Conservation (phyloP, 2,888 invertebrate genomes). For the Caenorhabditis sulstoni region DNA sequence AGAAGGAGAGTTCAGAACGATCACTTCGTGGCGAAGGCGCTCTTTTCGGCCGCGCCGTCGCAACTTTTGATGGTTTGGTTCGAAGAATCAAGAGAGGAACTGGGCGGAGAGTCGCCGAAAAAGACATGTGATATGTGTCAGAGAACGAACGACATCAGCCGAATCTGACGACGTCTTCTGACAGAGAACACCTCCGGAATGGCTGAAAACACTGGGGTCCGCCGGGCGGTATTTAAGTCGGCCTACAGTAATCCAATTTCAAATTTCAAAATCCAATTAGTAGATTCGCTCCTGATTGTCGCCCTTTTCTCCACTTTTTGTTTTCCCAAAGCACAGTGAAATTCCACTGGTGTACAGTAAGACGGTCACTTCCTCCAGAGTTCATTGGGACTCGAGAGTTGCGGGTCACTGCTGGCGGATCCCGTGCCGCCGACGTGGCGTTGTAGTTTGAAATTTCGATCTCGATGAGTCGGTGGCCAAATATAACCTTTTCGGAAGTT, state of each 20-base stretch:
- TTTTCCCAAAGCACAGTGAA: no score
- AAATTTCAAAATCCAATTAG: slow-evolving; percentile 5
- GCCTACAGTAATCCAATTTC: slow-evolving; percentile 35
- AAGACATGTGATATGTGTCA: slow-evolving; percentile 21
- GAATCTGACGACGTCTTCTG: no score
- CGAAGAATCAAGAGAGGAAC: slow-evolving; percentile 38
- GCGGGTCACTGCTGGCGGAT: background rate
- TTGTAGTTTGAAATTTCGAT: slow-evolving; percentile 53
- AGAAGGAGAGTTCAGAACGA: slow-evolving; percentile 31
- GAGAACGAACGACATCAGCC: background rate
- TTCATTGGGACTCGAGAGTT: no score
- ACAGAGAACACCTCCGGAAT: slow-evolving; percentile 16
- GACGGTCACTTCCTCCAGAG: no score
- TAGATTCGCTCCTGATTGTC: background rate
- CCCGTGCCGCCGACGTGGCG: background rate
- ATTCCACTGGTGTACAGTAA: no score
- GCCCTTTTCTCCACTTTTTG: background rate
- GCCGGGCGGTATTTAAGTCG: no score
- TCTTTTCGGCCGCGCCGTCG: slow-evolving; percentile 5
- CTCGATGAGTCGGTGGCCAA: slow-evolving; percentile 25
- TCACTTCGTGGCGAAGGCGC: slow-evolving; percentile 21
- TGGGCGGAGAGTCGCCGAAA: background rate
- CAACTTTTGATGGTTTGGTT: slow-evolving; percentile 55
- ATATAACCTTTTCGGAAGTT: slow-evolving; percentile 32
- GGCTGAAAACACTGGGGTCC: background rate